These are phyloP conservation scores for Jaculus jaculus DNA, from an alignment of 2,113 vertebrate species.

Conservation along the genomic window DNA sequence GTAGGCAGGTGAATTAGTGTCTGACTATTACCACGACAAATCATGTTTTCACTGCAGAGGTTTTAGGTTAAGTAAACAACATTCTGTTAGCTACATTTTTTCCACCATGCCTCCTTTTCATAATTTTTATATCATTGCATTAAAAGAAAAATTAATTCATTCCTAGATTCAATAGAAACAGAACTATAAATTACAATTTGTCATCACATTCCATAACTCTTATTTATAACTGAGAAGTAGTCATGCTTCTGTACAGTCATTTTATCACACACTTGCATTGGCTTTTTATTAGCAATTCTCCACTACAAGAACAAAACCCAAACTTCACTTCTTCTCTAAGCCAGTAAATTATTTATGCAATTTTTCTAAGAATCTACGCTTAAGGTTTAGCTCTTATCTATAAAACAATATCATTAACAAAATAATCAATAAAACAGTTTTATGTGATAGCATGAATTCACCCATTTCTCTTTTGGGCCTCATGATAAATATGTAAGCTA, in stretches of 20 bases:
- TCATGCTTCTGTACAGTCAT: not conserved
- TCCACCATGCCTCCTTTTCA: not conserved
- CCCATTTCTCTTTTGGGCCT: not conserved
- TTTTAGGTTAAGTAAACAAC: conserved; percentile 40
- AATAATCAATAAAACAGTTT: not conserved
- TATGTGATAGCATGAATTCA: not conserved
- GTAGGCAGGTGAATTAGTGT: conserved; percentile 28
- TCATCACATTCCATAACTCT: not conserved
- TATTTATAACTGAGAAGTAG: not conserved
- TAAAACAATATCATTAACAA: not conserved
- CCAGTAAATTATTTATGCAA: not conserved
- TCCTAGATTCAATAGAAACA: conserved; percentile 1
- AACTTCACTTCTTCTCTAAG: not conserved
- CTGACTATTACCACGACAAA: conserved; percentile 55
- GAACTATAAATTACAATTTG: not conserved
- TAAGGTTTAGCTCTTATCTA: not conserved
- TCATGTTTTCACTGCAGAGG: conserved; percentile 23
- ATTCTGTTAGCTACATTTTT: not conserved
- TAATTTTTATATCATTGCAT: not conserved
- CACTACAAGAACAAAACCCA: not conserved
- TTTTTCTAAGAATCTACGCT: not conserved
- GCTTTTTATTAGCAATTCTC: not conserved
- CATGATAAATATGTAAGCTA: not conserved
- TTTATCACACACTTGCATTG: not conserved
- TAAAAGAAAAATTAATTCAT: conserved; percentile 30